Conservation (phyloP, 1,140 invertebrate species). For the Cotesia typhae region DNA sequence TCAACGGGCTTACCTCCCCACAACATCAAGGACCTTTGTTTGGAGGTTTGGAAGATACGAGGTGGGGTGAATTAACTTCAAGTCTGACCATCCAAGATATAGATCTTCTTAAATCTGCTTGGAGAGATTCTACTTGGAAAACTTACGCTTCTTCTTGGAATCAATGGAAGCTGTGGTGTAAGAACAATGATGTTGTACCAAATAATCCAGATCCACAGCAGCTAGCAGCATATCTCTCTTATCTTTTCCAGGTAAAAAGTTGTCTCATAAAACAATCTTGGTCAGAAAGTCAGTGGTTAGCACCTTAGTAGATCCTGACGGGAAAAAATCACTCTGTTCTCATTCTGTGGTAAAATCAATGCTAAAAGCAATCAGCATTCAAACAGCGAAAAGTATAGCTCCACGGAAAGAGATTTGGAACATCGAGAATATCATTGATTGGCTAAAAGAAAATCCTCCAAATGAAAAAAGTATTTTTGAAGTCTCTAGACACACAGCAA, state of each 20-base stretch:
- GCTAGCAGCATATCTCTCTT: conserved; percentile 17
- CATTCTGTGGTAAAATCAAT: conserved; percentile 1
- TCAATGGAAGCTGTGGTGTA: conserved; percentile 32
- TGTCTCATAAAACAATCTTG: conserved; percentile 11
- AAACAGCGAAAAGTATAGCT: neutral
- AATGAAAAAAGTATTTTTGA: no score
- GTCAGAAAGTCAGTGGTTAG: conserved; percentile 26
- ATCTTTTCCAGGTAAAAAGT: neutral
- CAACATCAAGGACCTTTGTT: conserved; percentile 16
- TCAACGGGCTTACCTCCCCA: conserved; percentile 21
- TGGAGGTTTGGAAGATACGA: conserved; percentile 34
- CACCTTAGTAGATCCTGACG: conserved; percentile 6
- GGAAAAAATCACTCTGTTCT: neutral
- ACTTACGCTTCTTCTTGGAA: conserved; percentile 32
- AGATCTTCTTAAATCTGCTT: conserved; percentile 28
- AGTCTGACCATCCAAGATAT: conserved; percentile 27
- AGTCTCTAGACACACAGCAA: no score
- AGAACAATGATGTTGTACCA: neutral
- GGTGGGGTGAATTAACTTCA: conserved; percentile 32
- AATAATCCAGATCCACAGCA: neutral
- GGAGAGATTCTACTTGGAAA: conserved; percentile 36
- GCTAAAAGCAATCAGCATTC: conserved; percentile 22
- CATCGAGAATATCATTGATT: no score
- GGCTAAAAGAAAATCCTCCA: no score
- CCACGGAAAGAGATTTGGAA: no score